phyloP scores from a whole-genome alignment of 2,888 invertebrate species.

The Nephrocerus scutellatus region DNA sequence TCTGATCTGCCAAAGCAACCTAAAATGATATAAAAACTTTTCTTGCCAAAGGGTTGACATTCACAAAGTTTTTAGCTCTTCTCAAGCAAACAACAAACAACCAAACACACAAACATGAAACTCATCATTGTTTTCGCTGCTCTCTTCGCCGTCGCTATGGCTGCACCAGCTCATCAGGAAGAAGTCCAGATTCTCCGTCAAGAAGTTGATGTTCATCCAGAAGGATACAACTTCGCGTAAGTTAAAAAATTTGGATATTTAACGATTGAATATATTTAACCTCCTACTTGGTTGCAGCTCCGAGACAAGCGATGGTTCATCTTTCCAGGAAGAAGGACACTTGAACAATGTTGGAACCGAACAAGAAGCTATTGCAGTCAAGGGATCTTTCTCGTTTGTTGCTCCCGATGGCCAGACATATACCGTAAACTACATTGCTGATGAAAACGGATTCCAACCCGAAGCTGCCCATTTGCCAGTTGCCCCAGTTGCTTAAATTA shows the following conservation, averaged over 20 bases:
- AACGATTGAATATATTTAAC: constrained; percentile 10
- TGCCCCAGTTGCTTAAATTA: too few species aligned
- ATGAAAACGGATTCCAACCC: constrained; percentile 49
- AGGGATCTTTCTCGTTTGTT: too few species aligned
- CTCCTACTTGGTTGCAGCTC: constrained; percentile 7
- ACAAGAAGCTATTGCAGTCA: too few species aligned
- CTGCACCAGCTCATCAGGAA: constrained; percentile 35
- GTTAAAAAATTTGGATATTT: not conserved
- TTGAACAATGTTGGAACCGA: constrained; percentile 49
- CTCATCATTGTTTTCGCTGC: constrained; percentile 33
- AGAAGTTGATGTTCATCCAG: constrained; percentile 47
- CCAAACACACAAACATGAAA: constrained; percentile 26
- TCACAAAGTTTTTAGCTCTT: too few species aligned
- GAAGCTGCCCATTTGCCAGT: too few species aligned
- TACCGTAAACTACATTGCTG: constrained; percentile 45
- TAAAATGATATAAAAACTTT: too few species aligned
- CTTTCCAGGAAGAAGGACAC: constrained; percentile 34
- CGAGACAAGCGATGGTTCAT: constrained; percentile 45
- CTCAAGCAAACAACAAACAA: too few species aligned
- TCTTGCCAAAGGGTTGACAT: too few species aligned
- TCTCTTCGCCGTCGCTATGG: constrained; percentile 32
- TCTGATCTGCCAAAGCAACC: too few species aligned
- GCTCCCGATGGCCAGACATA: constrained; percentile 45
- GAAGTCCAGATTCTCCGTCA: constrained; percentile 55
- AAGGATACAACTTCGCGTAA: constrained; percentile 21